These are phyloP conservation scores for Pseudochirops corinnae DNA, from an alignment of 2,797 vertebrate genomes.

Conservation along the genomic window DNA sequence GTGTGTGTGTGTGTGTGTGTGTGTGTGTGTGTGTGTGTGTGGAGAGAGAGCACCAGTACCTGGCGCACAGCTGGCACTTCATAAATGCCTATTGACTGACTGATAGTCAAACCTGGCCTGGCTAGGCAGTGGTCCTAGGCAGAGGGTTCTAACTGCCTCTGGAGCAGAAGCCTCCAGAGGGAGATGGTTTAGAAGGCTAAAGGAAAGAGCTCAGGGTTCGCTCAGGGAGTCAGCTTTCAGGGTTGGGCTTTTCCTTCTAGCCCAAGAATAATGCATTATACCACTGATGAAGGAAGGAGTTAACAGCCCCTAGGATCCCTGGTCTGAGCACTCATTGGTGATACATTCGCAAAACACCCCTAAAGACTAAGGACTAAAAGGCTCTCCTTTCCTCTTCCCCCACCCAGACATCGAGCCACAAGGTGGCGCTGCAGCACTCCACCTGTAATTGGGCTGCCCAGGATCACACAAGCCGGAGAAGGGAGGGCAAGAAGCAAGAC, in stretches of 20 bases:
- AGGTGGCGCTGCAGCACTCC: not conserved
- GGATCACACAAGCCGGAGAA: not conserved
- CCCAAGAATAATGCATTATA: not conserved
- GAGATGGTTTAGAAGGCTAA: not conserved
- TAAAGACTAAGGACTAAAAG: not conserved
- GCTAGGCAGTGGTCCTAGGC: not conserved
- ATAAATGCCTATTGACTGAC: not conserved
- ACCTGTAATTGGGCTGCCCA: not conserved
- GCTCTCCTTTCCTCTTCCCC: not conserved
- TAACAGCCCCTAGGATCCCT: not conserved
- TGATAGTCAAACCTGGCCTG: not conserved
- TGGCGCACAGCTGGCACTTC: not conserved
- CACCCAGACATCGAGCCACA: not conserved
- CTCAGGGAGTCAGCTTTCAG: not conserved
- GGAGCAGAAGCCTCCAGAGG: not conserved
- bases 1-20: too few species aligned
- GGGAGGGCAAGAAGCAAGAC: not conserved
- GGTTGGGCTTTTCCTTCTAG: not conserved
- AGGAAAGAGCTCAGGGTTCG: not conserved
- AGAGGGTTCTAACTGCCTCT: not conserved
- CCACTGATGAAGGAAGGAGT: not conserved
- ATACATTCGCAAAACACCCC: not conserved
- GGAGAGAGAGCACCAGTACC: too few species aligned
- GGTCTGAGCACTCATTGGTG: not conserved
- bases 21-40: too few species aligned